Evolutionary conservation across 2,888 invertebrate genomes (phyloP), one percentile per base, ranked within the genome.

Genomic region (Arctia plantaginis): DNA sequence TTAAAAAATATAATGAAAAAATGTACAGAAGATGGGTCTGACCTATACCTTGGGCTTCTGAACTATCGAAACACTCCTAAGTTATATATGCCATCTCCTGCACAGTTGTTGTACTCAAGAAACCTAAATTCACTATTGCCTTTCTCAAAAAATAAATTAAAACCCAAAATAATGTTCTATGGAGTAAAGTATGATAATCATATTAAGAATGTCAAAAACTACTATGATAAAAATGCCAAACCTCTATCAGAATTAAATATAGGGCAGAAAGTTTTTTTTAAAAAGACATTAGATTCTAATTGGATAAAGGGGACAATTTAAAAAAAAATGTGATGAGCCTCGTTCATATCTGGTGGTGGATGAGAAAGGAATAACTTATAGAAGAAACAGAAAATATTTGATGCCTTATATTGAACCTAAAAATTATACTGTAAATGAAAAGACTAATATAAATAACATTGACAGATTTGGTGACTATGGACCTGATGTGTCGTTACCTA

Each of bases 41-140:
- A 69, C 23, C 51, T 51, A 12, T 69, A 69, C 12, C 10, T 69
- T 12, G 69, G 33, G 30, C 35, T 69, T 12, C 55, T 69, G 30
- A 51, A 35, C 20, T 69, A 69, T 55, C 6, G 69, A 23, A 69
- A 51, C 35, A 69, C 69, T 23, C 55, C 69, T 33, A 69, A 68
- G 20, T 7, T 33, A 3, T 51, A 68, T 30, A 68, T 68, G 44
- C 66, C 66, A n/a, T 66, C 66, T 23, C 66, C 66, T 27, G 44
- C 44, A 12, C 62, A 62, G 30, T 13, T 62, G 62, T 30, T 27
- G 13, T 62, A 12, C 27, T 62, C 62, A 27, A 62, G 62, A 10
- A 41, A 41, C 41, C 10, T 41, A 41, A 41, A 41, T 41, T 41
- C 6, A 8, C 41, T 41, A 8, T 30, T 62, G 4, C 62, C 62